Evolutionary conservation across 2,888 invertebrate species (phyloP).

Genomic region (Trichopoda pennipes): DNA sequence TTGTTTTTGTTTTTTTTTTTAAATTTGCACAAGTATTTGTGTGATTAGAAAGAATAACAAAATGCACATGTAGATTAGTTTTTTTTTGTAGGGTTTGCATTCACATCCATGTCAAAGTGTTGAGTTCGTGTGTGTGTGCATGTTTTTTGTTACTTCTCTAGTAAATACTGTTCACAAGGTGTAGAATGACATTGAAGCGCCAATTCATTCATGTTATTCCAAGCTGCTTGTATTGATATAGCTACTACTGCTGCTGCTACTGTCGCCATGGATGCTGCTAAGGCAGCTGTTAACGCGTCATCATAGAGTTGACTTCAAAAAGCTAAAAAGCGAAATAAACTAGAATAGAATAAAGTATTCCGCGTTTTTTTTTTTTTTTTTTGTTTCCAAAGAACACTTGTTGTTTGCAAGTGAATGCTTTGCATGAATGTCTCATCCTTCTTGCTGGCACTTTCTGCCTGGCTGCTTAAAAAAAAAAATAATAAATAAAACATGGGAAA

Average conservation of each 20-base stretch:
- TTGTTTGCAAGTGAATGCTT: constrained; percentile 47
- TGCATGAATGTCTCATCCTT: constrained; percentile 27
- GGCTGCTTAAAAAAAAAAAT: background rate
- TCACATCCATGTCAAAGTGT: background rate
- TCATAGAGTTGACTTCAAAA: constrained; percentile 1
- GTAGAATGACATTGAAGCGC: constrained; percentile 78
- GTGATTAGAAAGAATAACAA: constrained; percentile 35
- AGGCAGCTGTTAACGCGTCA: constrained; percentile 36
- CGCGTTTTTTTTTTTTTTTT: no score
- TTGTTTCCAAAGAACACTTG: constrained; percentile 64
- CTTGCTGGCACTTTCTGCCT: constrained; percentile 25
- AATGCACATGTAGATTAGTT: constrained; percentile 31
- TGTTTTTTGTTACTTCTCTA: constrained; percentile 61
- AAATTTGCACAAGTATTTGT: constrained; percentile 1
- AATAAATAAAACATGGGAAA: background rate
- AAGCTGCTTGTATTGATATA: constrained; percentile 9
- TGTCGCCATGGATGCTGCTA: constrained; percentile 15
- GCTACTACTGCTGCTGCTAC: constrained; percentile 23
- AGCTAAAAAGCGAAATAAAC: constrained; percentile 6
- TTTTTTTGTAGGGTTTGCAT: constrained; percentile 32
- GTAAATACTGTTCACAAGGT: constrained; percentile 74
- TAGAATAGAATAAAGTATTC: constrained; percentile 27
- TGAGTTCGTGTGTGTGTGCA: constrained; percentile 4
- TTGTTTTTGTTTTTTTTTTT: no score
- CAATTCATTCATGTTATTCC: constrained; percentile 72